Evolutionary conservation across 2,888 invertebrate genomes (phyloP), one percentile per base, ranked within the genome.

Genomic region (Harpagoxenus sublaevis): DNA sequence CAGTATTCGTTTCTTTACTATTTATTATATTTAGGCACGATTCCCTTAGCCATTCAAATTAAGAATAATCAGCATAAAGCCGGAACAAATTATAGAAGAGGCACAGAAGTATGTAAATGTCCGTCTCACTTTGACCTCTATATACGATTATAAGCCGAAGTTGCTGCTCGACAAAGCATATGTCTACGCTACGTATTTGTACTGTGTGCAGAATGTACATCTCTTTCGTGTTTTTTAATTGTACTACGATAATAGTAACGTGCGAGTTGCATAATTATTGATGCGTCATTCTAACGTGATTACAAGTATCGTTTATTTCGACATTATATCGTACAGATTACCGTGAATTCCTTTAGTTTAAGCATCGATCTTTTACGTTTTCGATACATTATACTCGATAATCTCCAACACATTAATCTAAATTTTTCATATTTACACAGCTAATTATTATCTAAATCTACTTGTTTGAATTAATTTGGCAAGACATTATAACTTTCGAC

Each of bases 161-260:
- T 84, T 81, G 83, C 68, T 88, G 70, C 74, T 71, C 65, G 79
- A 75, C 81, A 68, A 85, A 71, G 53, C 75, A 35, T 83, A 84
- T 81, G 74, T 85, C 86, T 84, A 75, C 82, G 85, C 77, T 84
- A 78, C 85, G 83, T 88, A 87, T 88, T 88, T 87, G 85, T 91
- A 88, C 75, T 70, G 79, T 88, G 77, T 87, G 87, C 88, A 85
- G 57, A 89, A 87, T 86, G 86, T 83, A 85, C 84, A 88, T 87
- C 84, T 88, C 86, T 68, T 78, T 91, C 83, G 88, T 89, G 89
- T 90, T 90, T 86, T 89, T 87, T 85, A 82, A 86, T 86, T 86
- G 45, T 89, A 89, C 79, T 88, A 89, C 86, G 86, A 87, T 83
- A n/a, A 45, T 78, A 88, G 79, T 84, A 86, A 86, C 71, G 39